Evolutionary conservation across 2,797 vertebrate genomes (phyloP).

Genomic region (Eidolon dupreanum): DNA sequence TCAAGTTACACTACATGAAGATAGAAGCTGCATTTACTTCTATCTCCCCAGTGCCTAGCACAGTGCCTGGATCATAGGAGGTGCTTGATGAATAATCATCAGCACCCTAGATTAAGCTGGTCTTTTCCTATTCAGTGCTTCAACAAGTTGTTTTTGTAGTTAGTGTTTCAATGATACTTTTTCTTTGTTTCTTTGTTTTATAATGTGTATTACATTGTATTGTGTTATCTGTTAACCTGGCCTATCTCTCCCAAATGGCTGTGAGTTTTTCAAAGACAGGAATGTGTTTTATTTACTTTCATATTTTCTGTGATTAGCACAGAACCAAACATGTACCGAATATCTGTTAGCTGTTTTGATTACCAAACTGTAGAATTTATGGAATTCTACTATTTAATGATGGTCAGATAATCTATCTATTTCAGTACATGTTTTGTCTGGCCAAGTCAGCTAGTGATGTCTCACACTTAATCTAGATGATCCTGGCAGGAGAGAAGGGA

Average conservation of each 20-base stretch:
- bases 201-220: background rate
- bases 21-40: background rate
- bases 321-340: background rate
- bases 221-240: background rate
- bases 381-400: conserved; percentile 43
- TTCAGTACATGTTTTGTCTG: background rate
- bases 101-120: background rate
- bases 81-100: background rate
- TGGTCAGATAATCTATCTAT: background rate
- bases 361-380: conserved; percentile 43
- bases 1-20: background rate
- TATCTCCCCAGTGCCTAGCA: background rate
- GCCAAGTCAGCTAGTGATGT: background rate
- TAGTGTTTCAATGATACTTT: background rate
- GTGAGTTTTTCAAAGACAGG: background rate
- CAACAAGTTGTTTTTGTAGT: background rate
- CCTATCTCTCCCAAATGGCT: background rate
- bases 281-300: background rate
- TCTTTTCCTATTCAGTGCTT: background rate
- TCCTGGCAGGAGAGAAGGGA: conserved; percentile 10
- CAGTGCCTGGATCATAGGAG: background rate
- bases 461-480: conserved; percentile 34
- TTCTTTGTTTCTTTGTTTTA: background rate
- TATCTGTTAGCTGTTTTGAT: conserved; percentile 42
- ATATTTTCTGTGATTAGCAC: background rate